Conservation (phyloP, 1,140 invertebrate species). For the Melanaphis sacchari region DNA sequence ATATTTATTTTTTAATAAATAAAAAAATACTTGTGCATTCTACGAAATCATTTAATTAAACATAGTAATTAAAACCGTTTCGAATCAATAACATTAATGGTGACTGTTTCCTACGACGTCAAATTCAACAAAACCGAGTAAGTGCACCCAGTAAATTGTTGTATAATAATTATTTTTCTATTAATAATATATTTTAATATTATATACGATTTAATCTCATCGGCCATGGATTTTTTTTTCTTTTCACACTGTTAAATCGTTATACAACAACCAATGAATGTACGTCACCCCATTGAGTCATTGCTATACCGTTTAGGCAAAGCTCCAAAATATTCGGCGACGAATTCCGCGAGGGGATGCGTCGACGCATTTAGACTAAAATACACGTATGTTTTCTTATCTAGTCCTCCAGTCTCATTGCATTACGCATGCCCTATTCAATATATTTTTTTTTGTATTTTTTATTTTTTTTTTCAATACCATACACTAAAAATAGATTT, state of each 20-base stretch:
- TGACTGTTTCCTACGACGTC: not conserved
- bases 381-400: constrained; percentile 32
- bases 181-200: not conserved
- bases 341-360: constrained; percentile 44
- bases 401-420: not conserved
- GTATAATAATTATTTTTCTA: not conserved
- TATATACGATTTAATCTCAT: no score
- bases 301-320: constrained; percentile 6
- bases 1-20: not conserved
- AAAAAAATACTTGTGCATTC: not conserved
- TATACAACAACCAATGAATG: not conserved
- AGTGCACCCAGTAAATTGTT: not conserved
- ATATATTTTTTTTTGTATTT: not conserved
- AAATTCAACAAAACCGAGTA: constrained; percentile 5
- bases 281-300: not conserved
- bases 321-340: constrained; percentile 41
- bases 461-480: not conserved
- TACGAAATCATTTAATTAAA: not conserved
- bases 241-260: not conserved
- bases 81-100: not conserved
- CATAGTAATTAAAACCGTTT: not conserved
- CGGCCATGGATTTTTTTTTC: not conserved
- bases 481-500: constrained; percentile 30
- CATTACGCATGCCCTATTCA: not conserved
- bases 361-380: constrained; percentile 44